Evolutionary conservation across 2,888 invertebrate genomes (phyloP), one percentile per base, ranked within the genome.

Genomic region (Xanthorhoe spadicearia): DNA sequence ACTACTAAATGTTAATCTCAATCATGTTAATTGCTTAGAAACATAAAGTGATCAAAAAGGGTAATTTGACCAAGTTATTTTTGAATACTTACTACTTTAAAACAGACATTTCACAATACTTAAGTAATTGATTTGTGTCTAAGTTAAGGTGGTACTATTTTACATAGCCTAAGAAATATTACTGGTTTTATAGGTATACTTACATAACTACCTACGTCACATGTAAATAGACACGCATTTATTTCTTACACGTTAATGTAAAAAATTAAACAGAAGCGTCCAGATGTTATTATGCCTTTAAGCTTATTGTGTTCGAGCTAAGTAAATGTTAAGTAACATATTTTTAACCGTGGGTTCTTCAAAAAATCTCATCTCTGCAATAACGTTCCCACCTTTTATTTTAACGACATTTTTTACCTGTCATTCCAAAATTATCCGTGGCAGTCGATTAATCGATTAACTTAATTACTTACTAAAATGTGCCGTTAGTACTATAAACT

Each of bases 141-240:
- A n/a, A n/a, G n/a, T n/a, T n/a, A n/a, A n/a, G n/a, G n/a, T n/a
- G n/a, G n/a, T n/a, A 23, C 10, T 23, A 19, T 23, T 23, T 19
- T 9, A 13, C 13, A 23, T 23, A 13, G 19, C 51, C 23, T 51
- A 51, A 51, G 51, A 51, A n/a, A 23, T 51, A 23, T 51, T 51
- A 51, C 51, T 51, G 51, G 51, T 51, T 51, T 51, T 51, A 13
- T 46, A 46, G 15, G 46, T 46, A 23, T n/a, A 18, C 49, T 10
- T 17, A 50, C 8, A 18, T 51, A 23, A n/a, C 23, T 23, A 51
- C 10, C 48, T 48, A 57, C 28, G 35, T 43, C 51, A 43, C 32
- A 57, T 51, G 56, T 63, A 57, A 51, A 63, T 56, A 46, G 43
- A 32, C 18, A 55, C 54, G 64, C 64, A 64, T 64, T 64, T 64